A percentile compares a stretch with the other conserved stretches of the same genome.
These are phyloP conservation scores for Raja brachyura DNA, from an alignment of 2,113 vertebrate species.

Conservation along the genomic window DNA sequence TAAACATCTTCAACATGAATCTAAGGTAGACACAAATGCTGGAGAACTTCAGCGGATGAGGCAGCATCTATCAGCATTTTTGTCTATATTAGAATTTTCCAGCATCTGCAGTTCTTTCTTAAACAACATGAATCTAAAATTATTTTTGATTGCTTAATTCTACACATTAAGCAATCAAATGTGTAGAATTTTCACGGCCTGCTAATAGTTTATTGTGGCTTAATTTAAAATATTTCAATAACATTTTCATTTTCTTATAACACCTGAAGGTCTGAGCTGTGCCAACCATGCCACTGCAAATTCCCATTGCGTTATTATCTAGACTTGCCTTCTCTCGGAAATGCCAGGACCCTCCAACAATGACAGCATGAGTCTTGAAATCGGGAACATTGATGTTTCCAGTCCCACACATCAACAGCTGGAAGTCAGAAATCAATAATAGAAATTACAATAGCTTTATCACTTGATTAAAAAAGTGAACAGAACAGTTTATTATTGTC, in stretches of 20 bases:
- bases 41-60: too few relatives aligned
- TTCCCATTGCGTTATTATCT: background rate
- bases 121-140: too few relatives aligned
- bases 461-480: slow-evolving; percentile 35
- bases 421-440: slow-evolving; percentile 41
- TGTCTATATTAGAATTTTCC: too few relatives aligned
- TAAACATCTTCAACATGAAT: too few relatives aligned
- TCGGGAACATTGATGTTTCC: slow-evolving; percentile 94
- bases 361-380: slow-evolving; percentile 92
- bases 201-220: too few relatives aligned
- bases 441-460: background rate
- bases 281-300: background rate
- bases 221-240: background rate
- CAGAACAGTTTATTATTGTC: too few relatives aligned
- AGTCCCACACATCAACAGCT: slow-evolving; percentile 97
- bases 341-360: slow-evolving; percentile 94
- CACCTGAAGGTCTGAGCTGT: background rate
- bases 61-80: too few relatives aligned
- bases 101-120: too few relatives aligned
- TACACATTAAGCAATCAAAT: too few relatives aligned
- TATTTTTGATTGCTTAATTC: too few relatives aligned
- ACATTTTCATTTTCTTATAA: background rate
- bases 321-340: slow-evolving; percentile 87
- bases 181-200: too few relatives aligned
- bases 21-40: too few relatives aligned